Evolutionary conservation across 2,797 vertebrate genomes (phyloP), one percentile per base, ranked within the genome.

Genomic region (Anabacerthia variegaticeps): DNA sequence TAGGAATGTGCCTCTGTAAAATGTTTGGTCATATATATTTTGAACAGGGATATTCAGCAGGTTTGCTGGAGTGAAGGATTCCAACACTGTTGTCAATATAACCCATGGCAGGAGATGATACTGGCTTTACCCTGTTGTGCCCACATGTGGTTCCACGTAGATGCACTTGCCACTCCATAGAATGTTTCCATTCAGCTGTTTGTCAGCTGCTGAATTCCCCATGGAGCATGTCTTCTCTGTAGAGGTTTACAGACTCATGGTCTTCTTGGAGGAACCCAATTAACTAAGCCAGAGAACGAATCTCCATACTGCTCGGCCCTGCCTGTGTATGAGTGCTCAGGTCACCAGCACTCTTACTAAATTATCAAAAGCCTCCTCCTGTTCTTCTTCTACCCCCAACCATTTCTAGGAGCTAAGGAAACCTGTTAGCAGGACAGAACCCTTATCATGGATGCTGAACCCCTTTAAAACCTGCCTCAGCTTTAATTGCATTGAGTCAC

Each of bases 21-120:
- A 69, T n/a, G 16, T 52, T 76, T 68, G 6, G 12, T 76, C 59
- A 55, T 43, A 18, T 46, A 18, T 39, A 27, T 43, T 30, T 85
- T 76, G n/a, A 67, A 21, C 28, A 46, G 26, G 24, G 30, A 19
- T 63, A 41, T 68, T 79, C 51, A 55, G 30, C 22, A 19, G 14
- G 32, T 68, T 71, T 77, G 73, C 41, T 69, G 56, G 43, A 92
- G 62, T 20, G 56, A 55, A 78, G 17, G 21, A 56, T 84, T 92
- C 56, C 55, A 68, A 28, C 12, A 3, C 3, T 32, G 30, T 37
- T 94, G 67, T 12, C 67, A 55, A 46, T 28, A 8, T 10, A 52
- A 41, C 28, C n/a, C 0, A 0, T 23, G 34, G 36, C 37, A 76
- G 43, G n/a, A 72, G 44, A 43, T 63, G 37, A 63, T 0, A 0